Evolutionary conservation across 2,113 vertebrate species (phyloP).

Genomic region (Labeo rohita): DNA sequence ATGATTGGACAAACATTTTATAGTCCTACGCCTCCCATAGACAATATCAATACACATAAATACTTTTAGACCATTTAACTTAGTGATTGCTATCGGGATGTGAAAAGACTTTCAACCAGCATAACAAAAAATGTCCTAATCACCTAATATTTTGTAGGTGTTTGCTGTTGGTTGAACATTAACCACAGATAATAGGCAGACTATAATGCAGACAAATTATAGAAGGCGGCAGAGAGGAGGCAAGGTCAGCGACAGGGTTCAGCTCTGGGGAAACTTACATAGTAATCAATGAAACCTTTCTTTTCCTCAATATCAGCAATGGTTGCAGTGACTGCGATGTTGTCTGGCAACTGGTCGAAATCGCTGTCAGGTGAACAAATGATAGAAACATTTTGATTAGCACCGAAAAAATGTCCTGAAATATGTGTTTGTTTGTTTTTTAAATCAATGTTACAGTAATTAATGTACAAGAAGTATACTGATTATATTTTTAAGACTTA

Average conservation of each 20-base stretch:
- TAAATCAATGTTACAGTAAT: neutral
- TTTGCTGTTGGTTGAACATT: neutral
- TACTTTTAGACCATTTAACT: too few relatives aligned
- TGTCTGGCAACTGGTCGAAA: conserved; percentile 92
- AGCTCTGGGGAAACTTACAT: conserved; percentile 75
- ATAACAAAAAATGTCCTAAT: too few relatives aligned
- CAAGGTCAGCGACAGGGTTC: neutral
- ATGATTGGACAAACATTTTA: too few relatives aligned
- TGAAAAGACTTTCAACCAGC: too few relatives aligned
- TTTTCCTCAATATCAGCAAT: conserved; percentile 92
- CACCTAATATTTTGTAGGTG: neutral
- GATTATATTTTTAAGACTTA: neutral
- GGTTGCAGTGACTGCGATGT: conserved; percentile 86
- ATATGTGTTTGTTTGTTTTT: neutral
- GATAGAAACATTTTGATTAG: neutral
- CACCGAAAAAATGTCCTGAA: neutral
- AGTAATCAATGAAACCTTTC: conserved; percentile 90
- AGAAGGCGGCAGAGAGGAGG: neutral
- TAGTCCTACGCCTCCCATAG: too few relatives aligned
- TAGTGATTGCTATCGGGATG: too few relatives aligned
- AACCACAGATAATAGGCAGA: neutral
- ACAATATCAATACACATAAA: too few relatives aligned
- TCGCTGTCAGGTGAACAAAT: conserved; percentile 71
- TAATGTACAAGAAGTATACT: neutral
- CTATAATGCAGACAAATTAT: neutral